A percentile compares a stretch with the other conserved stretches of the same genome.
Evolutionary conservation across 2,113 vertebrate species (phyloP).

Genomic region (Gopherus evgoodei): DNA sequence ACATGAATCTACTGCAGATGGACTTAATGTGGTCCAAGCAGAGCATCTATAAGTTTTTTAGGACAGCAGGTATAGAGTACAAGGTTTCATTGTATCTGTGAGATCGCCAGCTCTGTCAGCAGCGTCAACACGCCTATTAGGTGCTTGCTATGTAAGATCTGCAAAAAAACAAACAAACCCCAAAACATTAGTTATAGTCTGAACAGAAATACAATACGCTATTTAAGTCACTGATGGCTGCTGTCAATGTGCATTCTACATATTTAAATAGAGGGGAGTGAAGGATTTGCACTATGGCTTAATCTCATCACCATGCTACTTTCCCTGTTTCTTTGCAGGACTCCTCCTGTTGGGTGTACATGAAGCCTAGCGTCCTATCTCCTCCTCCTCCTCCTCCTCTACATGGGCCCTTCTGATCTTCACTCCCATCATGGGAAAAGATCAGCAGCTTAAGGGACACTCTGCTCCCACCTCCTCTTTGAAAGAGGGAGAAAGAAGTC

Average conservation of each 20-base stretch:
- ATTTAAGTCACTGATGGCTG: background rate
- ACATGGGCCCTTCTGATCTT: background rate
- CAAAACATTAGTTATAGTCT: slow-evolving; percentile 29
- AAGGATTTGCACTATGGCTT: background rate
- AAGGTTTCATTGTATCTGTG: slow-evolving; percentile 67
- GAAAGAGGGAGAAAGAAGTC: background rate
- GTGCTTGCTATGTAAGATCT: slow-evolving; percentile 85
- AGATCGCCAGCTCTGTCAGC: slow-evolving; percentile 84
- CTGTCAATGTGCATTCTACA: background rate
- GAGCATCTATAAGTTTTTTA: background rate
- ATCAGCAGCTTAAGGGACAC: background rate
- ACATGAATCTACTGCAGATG: background rate
- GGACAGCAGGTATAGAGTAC: background rate
- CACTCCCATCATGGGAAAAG: background rate
- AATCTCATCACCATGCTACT: background rate
- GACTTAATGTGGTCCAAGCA: background rate
- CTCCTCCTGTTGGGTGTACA: background rate
- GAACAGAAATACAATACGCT: background rate
- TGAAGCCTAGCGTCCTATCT: background rate
- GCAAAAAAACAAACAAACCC: slow-evolving; percentile 41
- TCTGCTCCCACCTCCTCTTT: background rate
- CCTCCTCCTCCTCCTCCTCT: background rate
- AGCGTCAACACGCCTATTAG: slow-evolving; percentile 82
- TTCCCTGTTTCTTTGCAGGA: background rate
- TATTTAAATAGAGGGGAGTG: background rate